Percentiles rank a stretch among this genome's conserved stretches.
Conservation (phyloP, 1,140 invertebrate species). For the Musca vetustissima region DNA sequence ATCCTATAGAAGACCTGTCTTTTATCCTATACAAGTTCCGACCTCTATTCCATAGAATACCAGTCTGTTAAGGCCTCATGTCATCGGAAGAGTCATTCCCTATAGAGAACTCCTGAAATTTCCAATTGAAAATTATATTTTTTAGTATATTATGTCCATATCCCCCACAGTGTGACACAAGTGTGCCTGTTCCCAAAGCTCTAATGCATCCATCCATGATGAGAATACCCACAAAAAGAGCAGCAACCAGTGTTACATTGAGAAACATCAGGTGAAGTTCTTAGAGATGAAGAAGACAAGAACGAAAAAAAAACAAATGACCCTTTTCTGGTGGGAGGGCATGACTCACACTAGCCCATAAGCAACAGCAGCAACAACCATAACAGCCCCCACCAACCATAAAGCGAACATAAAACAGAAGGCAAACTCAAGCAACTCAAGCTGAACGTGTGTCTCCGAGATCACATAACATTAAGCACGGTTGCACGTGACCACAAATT, state of each 20-base stretch:
- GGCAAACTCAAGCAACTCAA: background rate
- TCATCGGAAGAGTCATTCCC: too few relatives aligned
- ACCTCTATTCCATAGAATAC: too few relatives aligned
- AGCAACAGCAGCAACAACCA: too few relatives aligned
- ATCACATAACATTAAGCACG: constrained; percentile 18
- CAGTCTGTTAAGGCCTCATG: too few relatives aligned
- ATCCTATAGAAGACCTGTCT: too few relatives aligned
- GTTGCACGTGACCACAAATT: constrained; percentile 16
- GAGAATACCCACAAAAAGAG: background rate
- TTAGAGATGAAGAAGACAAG: background rate
- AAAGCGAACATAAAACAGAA: constrained; percentile 1
- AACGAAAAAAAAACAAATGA: background rate
- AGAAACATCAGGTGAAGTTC: constrained; percentile 18
- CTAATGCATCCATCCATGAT: background rate
- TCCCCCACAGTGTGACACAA: background rate
- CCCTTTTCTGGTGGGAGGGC: constrained; percentile 3
- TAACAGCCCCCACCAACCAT: background rate
- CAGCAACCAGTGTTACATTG: constrained; percentile 15
- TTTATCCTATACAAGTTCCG: too few relatives aligned
- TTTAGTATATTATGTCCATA: background rate
- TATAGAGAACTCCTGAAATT: too few relatives aligned
- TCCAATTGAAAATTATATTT: too few relatives aligned
- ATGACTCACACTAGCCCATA: background rate
- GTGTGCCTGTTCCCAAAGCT: constrained; percentile 15
- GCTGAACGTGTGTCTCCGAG: constrained; percentile 1